Evolutionary conservation across 2,797 vertebrate species (phyloP), one percentile per base, ranked within the genome.

Genomic region (Pipistrellus pygmaeus): DNA sequence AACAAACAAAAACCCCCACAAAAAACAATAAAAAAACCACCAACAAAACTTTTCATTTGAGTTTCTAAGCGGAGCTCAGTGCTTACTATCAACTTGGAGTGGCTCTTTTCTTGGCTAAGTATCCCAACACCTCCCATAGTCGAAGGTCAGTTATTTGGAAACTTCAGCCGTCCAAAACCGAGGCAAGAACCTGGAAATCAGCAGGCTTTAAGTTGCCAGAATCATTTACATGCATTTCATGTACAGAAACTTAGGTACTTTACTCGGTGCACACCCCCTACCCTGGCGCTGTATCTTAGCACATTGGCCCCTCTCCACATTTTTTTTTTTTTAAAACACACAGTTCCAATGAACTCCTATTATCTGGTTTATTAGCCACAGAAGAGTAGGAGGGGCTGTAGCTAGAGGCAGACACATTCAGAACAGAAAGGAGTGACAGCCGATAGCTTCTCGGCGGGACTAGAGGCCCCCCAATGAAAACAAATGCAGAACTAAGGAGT

Each of bases 101-200:
- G 15, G 10, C 53, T 89, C 38, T 84, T 44, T 69, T 32, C 64
- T 95, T 86, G 84, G 76, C 77, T 68, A 46, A 93, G 35, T 73
- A 27, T 73, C 48, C 0, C 41, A 92, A 90, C 35, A 86, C 76
- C 88, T 95, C 88, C 62, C 66, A 91, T 20, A 51, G 68, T 91
- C 0, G 6, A 82, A 96, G 89, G 88, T 84, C 91, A 95, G 76
- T 91, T 91, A 83, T 94, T 93, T 96, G 85, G 85, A 95, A 96
- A 92, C 14, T 44, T 94, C 23, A 77, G 53, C 82, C 89, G 18
- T 90, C 84, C 66, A 71, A 94, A 89, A 82, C 20, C 15, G n/a
- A 85, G 85, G 78, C 81, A 91, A 88, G 62, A 94, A 41, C 53
- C 85, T 95, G 77, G 93, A 95, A 76, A 84, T 44, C 66, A 55